Percentiles rank a stretch among this genome's conserved stretches.
Conservation (phyloP, 2,113 vertebrate genomes). For the Hemicordylus capensis region DNA sequence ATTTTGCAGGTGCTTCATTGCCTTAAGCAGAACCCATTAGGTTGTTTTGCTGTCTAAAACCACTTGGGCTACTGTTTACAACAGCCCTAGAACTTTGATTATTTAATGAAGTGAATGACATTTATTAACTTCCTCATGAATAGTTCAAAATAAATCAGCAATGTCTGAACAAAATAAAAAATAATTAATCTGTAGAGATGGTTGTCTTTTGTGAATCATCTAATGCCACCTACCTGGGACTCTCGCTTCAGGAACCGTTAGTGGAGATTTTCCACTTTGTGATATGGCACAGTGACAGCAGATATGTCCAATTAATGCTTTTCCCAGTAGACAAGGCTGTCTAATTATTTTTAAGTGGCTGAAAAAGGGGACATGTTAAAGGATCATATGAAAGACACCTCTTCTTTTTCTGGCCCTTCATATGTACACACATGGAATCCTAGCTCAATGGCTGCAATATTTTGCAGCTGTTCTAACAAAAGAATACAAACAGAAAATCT, state of each 20-base stretch:
- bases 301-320: constrained; percentile 61
- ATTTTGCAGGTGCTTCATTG: constrained; percentile 7
- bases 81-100: constrained; percentile 54
- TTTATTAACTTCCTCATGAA: constrained; percentile 70
- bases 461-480: background rate
- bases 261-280: constrained; percentile 70
- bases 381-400: background rate
- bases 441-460: background rate
- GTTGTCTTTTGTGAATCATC: constrained; percentile 71
- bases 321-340: constrained; percentile 53
- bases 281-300: constrained; percentile 40
- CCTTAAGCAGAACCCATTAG: background rate
- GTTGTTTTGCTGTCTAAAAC: constrained; percentile 15
- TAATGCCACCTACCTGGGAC: constrained; percentile 64
- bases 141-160: constrained; percentile 58
- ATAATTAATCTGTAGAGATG: constrained; percentile 67
- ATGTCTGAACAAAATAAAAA: constrained; percentile 62
- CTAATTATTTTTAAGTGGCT: constrained; percentile 59
- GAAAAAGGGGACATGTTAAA: constrained; percentile 10
- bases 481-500: too few species aligned
- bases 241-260: constrained; percentile 59
- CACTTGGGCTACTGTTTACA: constrained; percentile 58
- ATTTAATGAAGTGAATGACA: constrained; percentile 75
- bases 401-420: background rate
- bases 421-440: background rate